These are phyloP conservation scores for Orthosia gothica DNA, from an alignment of 2,888 invertebrate species.

Conservation along the genomic window DNA sequence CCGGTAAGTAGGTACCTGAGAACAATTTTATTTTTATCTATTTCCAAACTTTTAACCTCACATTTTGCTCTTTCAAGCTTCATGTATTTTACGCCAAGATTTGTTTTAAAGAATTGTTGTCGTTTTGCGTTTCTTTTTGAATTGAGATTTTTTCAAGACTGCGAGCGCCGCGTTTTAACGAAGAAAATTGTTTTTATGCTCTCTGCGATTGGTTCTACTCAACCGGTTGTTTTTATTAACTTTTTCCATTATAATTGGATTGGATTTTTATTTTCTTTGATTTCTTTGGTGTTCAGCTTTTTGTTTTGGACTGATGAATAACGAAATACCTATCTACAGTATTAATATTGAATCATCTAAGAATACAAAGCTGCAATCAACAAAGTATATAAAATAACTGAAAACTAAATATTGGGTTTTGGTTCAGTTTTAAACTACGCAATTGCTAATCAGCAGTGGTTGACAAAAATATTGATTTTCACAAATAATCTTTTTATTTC, in stretches of 20 bases:
- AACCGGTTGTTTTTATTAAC: slow-evolving; percentile 9
- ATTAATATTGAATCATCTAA: background rate
- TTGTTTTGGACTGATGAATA: no score
- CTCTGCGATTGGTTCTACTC: slow-evolving; percentile 3
- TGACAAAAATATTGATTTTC: background rate
- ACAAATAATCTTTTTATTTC: no score
- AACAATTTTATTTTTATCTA: slow-evolving; percentile 68
- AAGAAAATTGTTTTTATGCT: slow-evolving; percentile 24
- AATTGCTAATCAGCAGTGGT: background rate
- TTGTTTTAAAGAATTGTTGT: slow-evolving; percentile 64
- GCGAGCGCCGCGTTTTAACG: slow-evolving; percentile 20
- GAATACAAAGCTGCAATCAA: background rate
- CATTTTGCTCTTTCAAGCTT: slow-evolving; percentile 60
- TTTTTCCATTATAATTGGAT: background rate
- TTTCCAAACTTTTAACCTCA: slow-evolving; percentile 61
- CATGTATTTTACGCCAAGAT: slow-evolving; percentile 64
- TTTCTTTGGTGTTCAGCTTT: slow-evolving; percentile 1
- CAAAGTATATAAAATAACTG: background rate
- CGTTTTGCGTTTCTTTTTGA: slow-evolving; percentile 42
- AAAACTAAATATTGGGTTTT: slow-evolving; percentile 4
- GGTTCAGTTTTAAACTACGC: background rate
- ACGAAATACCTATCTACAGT: no score
- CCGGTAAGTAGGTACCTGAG: slow-evolving; percentile 27
- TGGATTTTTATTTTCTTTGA: background rate
- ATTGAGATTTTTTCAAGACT: slow-evolving; percentile 41